phyloP scores from a whole-genome alignment of 2,888 invertebrate genomes.

The Fragum whitleyi region DNA sequence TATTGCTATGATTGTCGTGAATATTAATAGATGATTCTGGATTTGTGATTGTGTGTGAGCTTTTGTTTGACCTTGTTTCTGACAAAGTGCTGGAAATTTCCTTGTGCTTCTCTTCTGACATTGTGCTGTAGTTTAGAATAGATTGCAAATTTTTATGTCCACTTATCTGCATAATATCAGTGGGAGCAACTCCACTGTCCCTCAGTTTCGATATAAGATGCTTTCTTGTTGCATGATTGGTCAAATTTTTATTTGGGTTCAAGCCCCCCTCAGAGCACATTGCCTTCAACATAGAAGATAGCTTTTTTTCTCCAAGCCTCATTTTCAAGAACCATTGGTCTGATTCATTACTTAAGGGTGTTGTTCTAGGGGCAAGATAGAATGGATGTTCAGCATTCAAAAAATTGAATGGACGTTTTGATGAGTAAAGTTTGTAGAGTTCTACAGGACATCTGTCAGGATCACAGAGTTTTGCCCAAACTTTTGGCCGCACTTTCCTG shows the following conservation, averaged over 20 bases:
- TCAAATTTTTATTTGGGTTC: constrained; percentile 22
- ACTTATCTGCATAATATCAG: no score
- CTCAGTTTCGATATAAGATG: constrained; percentile 33
- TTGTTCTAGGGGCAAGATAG: constrained; percentile 33
- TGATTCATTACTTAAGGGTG: background rate
- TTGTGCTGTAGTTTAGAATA: constrained; percentile 35
- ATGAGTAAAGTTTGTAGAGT: constrained; percentile 34
- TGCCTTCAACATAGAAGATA: constrained; percentile 30
- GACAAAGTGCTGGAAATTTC: constrained; percentile 39
- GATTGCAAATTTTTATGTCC: no score
- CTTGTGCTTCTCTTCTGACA: constrained; percentile 47
- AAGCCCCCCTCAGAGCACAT: constrained; percentile 40
- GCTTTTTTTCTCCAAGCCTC: constrained; percentile 32
- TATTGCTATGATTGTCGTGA: no score
- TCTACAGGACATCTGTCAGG: constrained; percentile 37
- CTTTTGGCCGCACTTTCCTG: no score
- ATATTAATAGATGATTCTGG: no score
- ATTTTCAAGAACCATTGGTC: constrained; percentile 39
- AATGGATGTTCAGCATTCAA: constrained; percentile 37
- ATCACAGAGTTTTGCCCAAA: constrained; percentile 31
- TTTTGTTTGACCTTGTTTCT: background rate
- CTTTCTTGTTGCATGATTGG: no score
- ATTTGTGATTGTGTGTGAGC: no score
- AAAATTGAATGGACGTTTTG: constrained; percentile 32
- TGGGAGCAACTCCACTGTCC: constrained; percentile 34